Conservation (phyloP, 2,797 vertebrate species). For the Mus spretus region DNA sequence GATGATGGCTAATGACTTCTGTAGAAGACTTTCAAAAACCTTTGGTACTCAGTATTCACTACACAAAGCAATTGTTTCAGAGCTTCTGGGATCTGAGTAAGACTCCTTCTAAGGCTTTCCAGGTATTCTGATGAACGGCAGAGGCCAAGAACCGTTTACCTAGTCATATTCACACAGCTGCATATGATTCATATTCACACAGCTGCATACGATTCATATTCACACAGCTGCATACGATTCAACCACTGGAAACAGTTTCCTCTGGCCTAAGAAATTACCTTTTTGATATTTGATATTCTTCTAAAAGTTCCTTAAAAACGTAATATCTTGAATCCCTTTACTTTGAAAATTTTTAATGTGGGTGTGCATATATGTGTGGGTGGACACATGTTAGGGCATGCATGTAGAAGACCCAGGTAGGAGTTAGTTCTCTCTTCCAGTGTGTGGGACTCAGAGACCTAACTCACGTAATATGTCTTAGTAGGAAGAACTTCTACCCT, state of each 20-base stretch:
- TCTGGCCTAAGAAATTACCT: slow-evolving; percentile 37
- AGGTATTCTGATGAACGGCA: not conserved
- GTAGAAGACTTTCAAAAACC: slow-evolving; percentile 26
- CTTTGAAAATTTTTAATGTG: not conserved
- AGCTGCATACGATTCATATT: not conserved
- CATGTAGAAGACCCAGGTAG: not conserved
- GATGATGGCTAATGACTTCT: not conserved
- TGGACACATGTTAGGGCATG: not conserved
- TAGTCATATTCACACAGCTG: not conserved
- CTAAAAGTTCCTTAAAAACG: not conserved
- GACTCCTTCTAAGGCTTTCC: not conserved
- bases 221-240: not conserved
- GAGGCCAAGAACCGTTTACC: not conserved
- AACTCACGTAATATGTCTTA: not conserved
- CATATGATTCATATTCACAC: not conserved
- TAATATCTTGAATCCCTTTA: not conserved
- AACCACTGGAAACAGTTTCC: not conserved
- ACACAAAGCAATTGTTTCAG: not conserved
- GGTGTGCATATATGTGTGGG: not conserved
- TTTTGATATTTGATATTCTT: slow-evolving; percentile 19
- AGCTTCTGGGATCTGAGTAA: not conserved
- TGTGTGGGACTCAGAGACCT: not conserved
- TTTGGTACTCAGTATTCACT: not conserved
- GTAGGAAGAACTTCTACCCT: not conserved
- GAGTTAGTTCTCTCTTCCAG: not conserved